Base-by-base conservation (phyloP, 2,797 vertebrate genomes). In the Melanogrammus aeglefinus region DNA sequence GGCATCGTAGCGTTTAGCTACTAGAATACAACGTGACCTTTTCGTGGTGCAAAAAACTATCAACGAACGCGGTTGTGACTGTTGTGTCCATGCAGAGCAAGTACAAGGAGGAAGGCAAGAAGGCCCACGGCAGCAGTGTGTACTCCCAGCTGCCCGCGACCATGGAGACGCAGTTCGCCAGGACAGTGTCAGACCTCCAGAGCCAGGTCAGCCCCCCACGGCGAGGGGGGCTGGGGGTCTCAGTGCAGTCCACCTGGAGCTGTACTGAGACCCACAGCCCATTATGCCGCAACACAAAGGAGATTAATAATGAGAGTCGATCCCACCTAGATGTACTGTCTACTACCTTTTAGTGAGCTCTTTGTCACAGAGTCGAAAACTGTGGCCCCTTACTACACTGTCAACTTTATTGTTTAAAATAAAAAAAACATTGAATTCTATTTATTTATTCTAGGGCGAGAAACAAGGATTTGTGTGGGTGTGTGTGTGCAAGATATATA, bases 151-250 rank as follows among this genome's bases (percentile, higher is more conserved):
- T 98, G 86, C 93, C 96, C 1, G 93, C 96, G 27, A 98, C 96
- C 74, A 94, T 92, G 10, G 93, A 97, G 73, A 97, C 92, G n/a
- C 94, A 93, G 80, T 94, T 97, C 73, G 95, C 95, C 0, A 95
- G 93, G 91, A 83, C 95, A 79, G 84, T 96, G 1, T 94, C 93
- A 0, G 91, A 95, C 6, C 88, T 97, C 38, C 97, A 96, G 83
- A 99, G 97, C 76, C 88, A 97, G 96, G 97, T 98, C 36, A 72
- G 75, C n/a, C n/a, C n/a, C n/a, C n/a, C n/a, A n/a, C n/a, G n/a
- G n/a, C n/a, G n/a, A n/a, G n/a, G n/a, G n/a, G n/a, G 31, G 31
- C 31, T 31, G 31, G 31, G 31, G 31, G 31, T 31, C 31, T 31
- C 31, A 31, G 31, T 51, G 4, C 16, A 18, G 47, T 6, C 18